A percentile compares a stretch with the other conserved stretches of the same genome.
Conservation (phyloP, 64 coral and sea anemone species). For the Catalaphyllia jardinei region DNA sequence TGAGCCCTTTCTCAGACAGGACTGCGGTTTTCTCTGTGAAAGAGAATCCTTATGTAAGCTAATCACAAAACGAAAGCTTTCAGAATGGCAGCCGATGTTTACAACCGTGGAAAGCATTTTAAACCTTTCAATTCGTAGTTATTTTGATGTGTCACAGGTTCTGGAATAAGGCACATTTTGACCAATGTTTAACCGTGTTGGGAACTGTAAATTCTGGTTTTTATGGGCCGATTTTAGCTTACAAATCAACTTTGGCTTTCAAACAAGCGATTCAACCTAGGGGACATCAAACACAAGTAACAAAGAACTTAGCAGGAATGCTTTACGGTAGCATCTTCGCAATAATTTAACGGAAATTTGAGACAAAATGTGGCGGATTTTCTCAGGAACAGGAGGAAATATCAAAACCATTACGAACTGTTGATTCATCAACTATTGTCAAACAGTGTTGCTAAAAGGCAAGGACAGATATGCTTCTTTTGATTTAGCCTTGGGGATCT, state of each 20-base stretch:
- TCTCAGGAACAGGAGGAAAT: neutral
- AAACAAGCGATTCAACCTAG: neutral
- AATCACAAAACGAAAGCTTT: no score
- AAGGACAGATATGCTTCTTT: neutral
- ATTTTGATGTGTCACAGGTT: no score
- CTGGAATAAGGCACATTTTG: conserved; percentile 2
- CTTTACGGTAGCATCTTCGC: conserved; percentile 16
- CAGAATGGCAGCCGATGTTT: no score
- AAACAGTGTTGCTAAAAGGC: neutral
- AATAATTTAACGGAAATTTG: neutral
- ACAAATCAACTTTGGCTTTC: neutral
- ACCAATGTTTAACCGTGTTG: neutral
- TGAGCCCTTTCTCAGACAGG: no score
- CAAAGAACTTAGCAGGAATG: neutral
- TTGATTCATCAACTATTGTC: neutral
- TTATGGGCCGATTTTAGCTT: neutral
- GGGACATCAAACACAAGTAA: conserved; percentile 30
- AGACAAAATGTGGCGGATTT: conserved; percentile 14
- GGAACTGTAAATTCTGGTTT: conserved; percentile 3
- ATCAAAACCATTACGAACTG: neutral
- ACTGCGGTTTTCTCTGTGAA: no score
- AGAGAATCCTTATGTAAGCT: no score
- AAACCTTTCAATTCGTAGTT: no score
- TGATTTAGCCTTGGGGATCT: neutral
- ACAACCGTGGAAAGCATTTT: no score